Evolutionary conservation across 2,113 vertebrate genomes (phyloP), one percentile per base, ranked within the genome.

Genomic region (Seriola dumerili): DNA sequence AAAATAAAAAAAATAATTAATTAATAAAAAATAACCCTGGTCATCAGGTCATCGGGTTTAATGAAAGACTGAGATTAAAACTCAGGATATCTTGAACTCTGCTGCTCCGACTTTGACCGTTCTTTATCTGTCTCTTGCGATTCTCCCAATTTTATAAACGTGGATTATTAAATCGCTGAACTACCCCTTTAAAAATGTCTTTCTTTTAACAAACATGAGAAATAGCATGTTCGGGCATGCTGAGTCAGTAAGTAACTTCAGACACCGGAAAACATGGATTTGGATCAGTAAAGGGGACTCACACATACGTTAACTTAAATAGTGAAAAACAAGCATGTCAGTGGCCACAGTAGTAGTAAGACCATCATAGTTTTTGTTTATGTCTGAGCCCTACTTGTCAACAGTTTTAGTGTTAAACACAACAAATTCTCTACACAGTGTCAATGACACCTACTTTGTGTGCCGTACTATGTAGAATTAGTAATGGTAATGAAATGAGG

Each of bases 191-290:
- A 25, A 57, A 29, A 57, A 23, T n/a, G 19, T 57, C 9, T 54
- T n/a, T 23, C 21, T 54, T 11, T 23, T n/a, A 11, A 54, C 52
- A 54, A 54, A 54, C 21, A 54, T 9, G 21, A n/a, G 3, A 54
- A 19, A 54, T n/a, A n/a, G 8, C 19, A 21, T n/a, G 52, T n/a
- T 4, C 11, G 21, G 23, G 19, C 21, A 23, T 54, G 52, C 9
- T 54, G 21, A 54, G 10, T 54, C 52, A 54, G 52, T 9, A 23
- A 79, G 57, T 69, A 7, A 40, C 68, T 83, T 81, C n/a, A 78
- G 78, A 52, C 64, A 29, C 29, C 40, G 21, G n/a, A 50, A 44
- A 55, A 32, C 25, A 66, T 29, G 40, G 58, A 71, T 57, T 58
- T 58, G 5, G 25, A 29, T 58, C 11, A 0, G 23, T 29, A 6